These are phyloP conservation scores for Mycteria americana DNA, from an alignment of 2,797 vertebrate genomes.

Conservation along the genomic window DNA sequence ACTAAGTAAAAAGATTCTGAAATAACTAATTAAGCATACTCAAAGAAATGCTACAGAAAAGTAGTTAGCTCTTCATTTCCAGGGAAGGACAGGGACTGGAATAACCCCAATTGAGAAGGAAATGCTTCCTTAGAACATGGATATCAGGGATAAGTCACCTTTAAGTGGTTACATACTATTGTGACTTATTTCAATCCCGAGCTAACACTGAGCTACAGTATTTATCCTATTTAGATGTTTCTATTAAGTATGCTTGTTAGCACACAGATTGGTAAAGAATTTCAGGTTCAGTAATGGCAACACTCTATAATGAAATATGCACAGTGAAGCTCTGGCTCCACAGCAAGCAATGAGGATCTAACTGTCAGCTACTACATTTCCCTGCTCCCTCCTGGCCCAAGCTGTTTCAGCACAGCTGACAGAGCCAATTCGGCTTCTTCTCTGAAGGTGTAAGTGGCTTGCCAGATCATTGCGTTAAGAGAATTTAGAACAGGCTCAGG, in stretches of 20 bases:
- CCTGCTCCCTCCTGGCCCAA: not conserved
- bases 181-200: not conserved
- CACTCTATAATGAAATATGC: not conserved
- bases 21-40: not conserved
- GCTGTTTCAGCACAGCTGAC: not conserved
- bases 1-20: not conserved
- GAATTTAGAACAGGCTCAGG: not conserved
- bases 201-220: not conserved
- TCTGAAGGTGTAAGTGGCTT: not conserved
- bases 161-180: not conserved
- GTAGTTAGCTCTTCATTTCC: not conserved
- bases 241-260: not conserved
- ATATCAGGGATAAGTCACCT: not conserved
- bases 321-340: not conserved
- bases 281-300: not conserved
- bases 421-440: not conserved
- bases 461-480: not conserved
- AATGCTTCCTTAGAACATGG: rapidly evolving
- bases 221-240: not conserved
- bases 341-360: not conserved
- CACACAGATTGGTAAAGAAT: not conserved
- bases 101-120: not conserved
- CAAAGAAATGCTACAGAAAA: not conserved
- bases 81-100: not conserved
- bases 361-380: not conserved